These are phyloP conservation scores for Xenentodon cancila DNA, from an alignment of 2,797 vertebrate genomes.

Conservation along the genomic window DNA sequence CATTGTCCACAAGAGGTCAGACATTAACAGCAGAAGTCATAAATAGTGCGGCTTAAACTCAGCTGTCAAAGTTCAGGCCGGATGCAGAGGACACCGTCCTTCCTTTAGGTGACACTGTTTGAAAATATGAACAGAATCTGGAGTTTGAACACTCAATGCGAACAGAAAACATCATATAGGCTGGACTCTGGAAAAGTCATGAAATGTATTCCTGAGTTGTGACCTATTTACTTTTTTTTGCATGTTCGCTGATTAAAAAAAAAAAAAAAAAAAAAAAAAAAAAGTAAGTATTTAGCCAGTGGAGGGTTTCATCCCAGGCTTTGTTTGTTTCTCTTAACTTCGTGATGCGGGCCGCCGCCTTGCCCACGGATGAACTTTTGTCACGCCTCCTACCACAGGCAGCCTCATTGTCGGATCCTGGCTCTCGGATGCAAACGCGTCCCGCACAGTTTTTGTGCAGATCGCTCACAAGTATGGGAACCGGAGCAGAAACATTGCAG, in stretches of 20 bases:
- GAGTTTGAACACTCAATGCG: not conserved
- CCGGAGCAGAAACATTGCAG: slow-evolving; percentile 17
- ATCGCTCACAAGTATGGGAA: slow-evolving; percentile 42
- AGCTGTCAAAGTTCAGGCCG: slow-evolving; percentile 1
- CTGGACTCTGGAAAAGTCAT: not conserved
- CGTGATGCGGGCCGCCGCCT: not conserved
- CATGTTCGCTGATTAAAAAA: not conserved
- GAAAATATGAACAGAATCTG: not conserved
- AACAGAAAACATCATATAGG: not conserved
- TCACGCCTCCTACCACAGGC: slow-evolving; percentile 66
- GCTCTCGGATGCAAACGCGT: slow-evolving; percentile 43
- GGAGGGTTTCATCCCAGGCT: not conserved
- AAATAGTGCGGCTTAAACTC: slow-evolving; percentile 38
- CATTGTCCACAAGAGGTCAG: slow-evolving; percentile 82
- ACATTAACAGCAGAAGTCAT: slow-evolving; percentile 74
- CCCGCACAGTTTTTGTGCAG: slow-evolving; percentile 18
- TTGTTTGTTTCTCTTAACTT: not conserved
- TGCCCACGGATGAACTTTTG: slow-evolving; percentile 24
- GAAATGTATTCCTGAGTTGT: not conserved
- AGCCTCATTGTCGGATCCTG: slow-evolving; percentile 44
- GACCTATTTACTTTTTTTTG: not conserved
- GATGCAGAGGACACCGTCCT: not conserved
- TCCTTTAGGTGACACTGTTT: not conserved
- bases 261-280: too few species aligned
- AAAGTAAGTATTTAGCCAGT: too few species aligned